These are phyloP conservation scores for Xenops minutus DNA, from an alignment of 2,797 vertebrate species.

Conservation along the genomic window DNA sequence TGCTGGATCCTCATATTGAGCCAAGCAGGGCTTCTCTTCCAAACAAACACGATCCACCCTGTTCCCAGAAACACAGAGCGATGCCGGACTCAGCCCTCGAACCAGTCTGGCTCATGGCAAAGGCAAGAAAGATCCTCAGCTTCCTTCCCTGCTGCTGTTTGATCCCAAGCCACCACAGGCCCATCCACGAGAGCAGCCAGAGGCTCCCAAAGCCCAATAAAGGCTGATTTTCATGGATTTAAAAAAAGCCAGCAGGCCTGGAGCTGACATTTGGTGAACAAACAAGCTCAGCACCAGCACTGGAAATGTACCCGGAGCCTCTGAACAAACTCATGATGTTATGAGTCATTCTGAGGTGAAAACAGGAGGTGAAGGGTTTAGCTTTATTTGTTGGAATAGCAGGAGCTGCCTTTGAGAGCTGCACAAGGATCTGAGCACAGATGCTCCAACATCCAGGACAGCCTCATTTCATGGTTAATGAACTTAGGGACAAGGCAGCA, in stretches of 20 bases:
- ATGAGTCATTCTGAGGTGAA: conserved; percentile 27
- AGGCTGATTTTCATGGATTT: neutral
- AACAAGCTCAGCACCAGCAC: conserved; percentile 20
- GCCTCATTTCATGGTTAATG: conserved; percentile 41
- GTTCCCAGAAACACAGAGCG: neutral
- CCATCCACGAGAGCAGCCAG: neutral
- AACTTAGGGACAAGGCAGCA: conserved; percentile 8
- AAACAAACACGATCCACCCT: neutral
- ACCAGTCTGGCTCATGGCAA: neutral
- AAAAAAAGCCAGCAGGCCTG: neutral
- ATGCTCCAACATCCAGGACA: neutral
- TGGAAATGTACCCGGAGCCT: neutral
- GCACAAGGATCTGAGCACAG: neutral
- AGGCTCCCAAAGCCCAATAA: neutral
- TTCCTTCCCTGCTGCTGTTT: neutral
- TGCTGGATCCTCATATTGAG: neutral
- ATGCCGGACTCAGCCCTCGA: neutral
- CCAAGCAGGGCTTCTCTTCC: neutral
- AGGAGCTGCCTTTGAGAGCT: neutral
- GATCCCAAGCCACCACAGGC: neutral
- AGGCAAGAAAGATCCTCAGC: neutral
- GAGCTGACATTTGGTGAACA: conserved; percentile 25
- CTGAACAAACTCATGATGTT: neutral
- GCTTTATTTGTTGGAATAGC: neutral
- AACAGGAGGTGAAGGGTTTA: conserved; percentile 31